Evolutionary conservation across 2,797 vertebrate species (phyloP), one percentile per base, ranked within the genome.

Genomic region (Sebastes reedi): DNA sequence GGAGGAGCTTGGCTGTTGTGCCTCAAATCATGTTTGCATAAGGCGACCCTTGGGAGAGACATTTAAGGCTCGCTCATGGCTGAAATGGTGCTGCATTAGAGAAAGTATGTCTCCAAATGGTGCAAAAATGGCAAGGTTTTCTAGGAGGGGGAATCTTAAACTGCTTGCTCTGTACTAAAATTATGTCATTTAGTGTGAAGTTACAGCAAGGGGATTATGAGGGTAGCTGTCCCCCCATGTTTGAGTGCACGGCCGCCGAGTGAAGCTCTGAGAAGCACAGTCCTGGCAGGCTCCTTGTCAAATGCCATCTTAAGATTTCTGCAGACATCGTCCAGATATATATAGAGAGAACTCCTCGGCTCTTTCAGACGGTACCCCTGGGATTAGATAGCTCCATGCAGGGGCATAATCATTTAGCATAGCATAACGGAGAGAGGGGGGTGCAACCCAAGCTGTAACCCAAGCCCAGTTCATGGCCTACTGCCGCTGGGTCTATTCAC

Each of bases 311-410:
- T 75, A 87, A 91, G 90, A 83, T 89, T 94, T 94, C 85, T 87
- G 77, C 88, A 91, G 90, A 94, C 90, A 92, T 79, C 86, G 90
- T 87, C 84, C 88, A 88, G 91, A 95, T 94, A 94, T 85, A 94
- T 95, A 96, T 96, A 96, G 89, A 95, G 86, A 93, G 92, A 88
- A 73, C 72, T 64, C 82, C 78, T 69, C 84, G 80, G 87, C 83
- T 81, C 70, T 67, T 74, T 67, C 70, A 32, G 81, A 83, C 56
- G 32, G 58, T 67, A 84, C 88, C 85, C 87, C 14, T 70, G 88
- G 79, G 88, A 91, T 93, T 91, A 92, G 89, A 94, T 81, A 91
- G 83, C 88, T 79, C 93, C 92, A 94, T 93, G 88, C 93, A 94
- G 77, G 92, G 92, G 46, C 87, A 94, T 94, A 91, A 91, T 93